Conservation (phyloP, 2,113 vertebrate genomes). For the Atherinomorus stipes region DNA sequence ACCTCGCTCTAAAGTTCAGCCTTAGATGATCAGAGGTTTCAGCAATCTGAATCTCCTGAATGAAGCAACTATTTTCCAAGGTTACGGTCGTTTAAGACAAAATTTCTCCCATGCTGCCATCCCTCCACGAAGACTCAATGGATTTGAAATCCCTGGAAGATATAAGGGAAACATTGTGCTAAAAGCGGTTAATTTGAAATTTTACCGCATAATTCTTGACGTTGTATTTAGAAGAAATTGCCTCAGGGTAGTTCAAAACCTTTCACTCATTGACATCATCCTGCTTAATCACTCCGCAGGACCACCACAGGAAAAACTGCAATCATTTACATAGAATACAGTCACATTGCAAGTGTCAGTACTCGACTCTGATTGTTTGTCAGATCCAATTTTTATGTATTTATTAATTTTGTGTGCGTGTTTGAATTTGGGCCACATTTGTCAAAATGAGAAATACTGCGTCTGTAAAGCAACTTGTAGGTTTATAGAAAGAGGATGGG, state of each 20-base stretch:
- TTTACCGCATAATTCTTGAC: background rate
- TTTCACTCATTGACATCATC: background rate
- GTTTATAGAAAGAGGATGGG: background rate
- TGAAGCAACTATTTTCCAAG: background rate
- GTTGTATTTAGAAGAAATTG: background rate
- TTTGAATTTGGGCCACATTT: no score
- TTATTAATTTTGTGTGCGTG: no score
- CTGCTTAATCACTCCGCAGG: background rate
- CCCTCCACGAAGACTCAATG: background rate
- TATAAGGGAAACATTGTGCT: constrained; percentile 36
- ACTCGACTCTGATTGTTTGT: no score
- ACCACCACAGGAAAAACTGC: background rate
- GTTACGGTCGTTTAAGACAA: constrained; percentile 1
- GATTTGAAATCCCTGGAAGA: constrained; percentile 1
- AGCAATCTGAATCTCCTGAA: background rate
- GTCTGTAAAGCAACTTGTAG: background rate
- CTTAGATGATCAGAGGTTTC: constrained; percentile 12
- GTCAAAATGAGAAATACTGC: background rate
- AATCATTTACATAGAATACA: background rate
- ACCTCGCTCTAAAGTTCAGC: constrained; percentile 17
- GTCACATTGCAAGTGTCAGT: no score
- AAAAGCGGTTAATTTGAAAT: background rate
- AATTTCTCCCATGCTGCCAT: background rate
- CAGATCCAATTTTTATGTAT: no score
- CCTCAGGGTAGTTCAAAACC: background rate